Evolutionary conservation across 1,140 invertebrate genomes (phyloP), one percentile per base, ranked within the genome.

Genomic region (Tribolium madens): DNA sequence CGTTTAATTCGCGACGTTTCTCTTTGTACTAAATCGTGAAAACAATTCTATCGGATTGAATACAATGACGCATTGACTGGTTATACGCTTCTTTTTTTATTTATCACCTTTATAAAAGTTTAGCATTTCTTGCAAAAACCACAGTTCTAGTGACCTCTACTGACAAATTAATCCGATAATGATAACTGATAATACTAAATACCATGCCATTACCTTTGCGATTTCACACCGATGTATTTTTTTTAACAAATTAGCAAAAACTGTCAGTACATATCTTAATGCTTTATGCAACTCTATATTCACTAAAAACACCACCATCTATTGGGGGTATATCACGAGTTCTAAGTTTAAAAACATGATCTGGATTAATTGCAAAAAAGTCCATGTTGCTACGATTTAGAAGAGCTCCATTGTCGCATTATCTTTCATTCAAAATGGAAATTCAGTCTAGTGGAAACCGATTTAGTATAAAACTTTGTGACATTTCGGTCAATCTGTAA

Each of bases 21-120:
- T 64, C 57, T 64, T 64, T 64, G 57, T 12, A 64, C 57, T 64
- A 64, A 64, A 33, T n/a, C 57, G 57, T 33, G 21, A 33, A 64
- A 33, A 64, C 57, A 64, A 64, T 64, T 64, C 57, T 9, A 64
- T n/a, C 57, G 13, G 2, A 7, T 64, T 33, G 57, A 64, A 64
- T 64, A 13, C 31, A 64, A 13, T 64, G 57, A 64, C 57, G 57
- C 57, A 64, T 64, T 64, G 13, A n/a, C 21, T 31, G 3, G 1
- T 64, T 64, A 33, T 64, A 33, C 57, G 31, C 13, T 36, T 21
- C 57, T 64, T 64, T 33, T n/a, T 64, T 33, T 64, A 33, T 64
- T 33, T 64, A 64, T 64, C 57, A 33, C 7, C 2, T 64, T 2
- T 42, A n/a, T 26, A 33, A 33, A 64, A 64, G 5, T 13, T 64